phyloP scores from a whole-genome alignment of 2,888 invertebrate genomes.

The Diarsia rubi region DNA sequence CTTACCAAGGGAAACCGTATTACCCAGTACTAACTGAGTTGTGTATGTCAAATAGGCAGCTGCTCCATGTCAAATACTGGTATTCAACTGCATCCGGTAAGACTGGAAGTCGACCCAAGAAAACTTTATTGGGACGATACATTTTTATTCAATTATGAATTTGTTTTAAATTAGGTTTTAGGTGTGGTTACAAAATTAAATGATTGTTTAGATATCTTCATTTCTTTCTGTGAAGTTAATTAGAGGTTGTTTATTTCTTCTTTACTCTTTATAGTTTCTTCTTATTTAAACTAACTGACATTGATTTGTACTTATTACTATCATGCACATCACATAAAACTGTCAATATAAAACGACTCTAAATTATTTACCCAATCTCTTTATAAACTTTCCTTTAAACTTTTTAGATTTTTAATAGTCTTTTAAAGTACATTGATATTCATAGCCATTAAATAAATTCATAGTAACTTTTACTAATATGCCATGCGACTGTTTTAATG shows the following conservation, averaged over 20 bases:
- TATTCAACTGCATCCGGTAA: too few relatives aligned
- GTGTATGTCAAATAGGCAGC: too few relatives aligned
- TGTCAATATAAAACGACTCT: constrained; percentile 64
- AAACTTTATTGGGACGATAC: too few relatives aligned
- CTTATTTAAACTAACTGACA: constrained; percentile 46
- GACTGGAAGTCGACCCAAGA: background rate
- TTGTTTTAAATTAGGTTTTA: constrained; percentile 40
- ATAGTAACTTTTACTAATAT: constrained; percentile 61
- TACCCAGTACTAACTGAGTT: too few relatives aligned
- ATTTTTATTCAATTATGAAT: constrained; percentile 23
- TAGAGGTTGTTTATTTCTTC: background rate
- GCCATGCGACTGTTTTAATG: constrained; percentile 49
- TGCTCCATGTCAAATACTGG: too few relatives aligned
- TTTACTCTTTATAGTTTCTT: constrained; percentile 27
- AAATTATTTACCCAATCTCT: constrained; percentile 65
- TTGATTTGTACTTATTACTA: constrained; percentile 65
- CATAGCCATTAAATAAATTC: constrained; percentile 65
- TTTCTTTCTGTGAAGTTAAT: constrained; percentile 14
- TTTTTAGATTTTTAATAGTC: constrained; percentile 64
- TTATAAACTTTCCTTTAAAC: constrained; percentile 68
- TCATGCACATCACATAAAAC: constrained; percentile 62
- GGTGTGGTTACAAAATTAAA: background rate
- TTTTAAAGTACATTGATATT: constrained; percentile 66
- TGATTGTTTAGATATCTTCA: background rate
- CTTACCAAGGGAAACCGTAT: too few relatives aligned